phyloP scores from a whole-genome alignment of 2,888 invertebrate species.

The Melipona bicolor region DNA sequence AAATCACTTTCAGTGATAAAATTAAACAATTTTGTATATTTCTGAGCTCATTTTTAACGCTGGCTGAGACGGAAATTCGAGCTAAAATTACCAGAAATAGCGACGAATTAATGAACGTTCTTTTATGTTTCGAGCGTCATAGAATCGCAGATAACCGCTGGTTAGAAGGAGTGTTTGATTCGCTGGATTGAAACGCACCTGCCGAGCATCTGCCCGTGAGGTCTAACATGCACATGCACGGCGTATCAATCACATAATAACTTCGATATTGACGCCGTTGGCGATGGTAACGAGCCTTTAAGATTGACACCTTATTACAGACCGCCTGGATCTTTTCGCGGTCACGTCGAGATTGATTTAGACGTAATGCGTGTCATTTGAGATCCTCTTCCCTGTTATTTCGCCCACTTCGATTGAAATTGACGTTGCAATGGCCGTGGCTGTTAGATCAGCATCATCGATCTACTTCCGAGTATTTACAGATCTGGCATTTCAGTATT shows the following conservation, averaged over 20 bases:
- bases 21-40: too few relatives aligned
- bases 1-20: too few relatives aligned
- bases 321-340: constrained; percentile 32
- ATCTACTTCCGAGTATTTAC: neutral
- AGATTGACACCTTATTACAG: constrained; percentile 66
- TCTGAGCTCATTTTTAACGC: too few relatives aligned
- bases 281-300: constrained; percentile 45
- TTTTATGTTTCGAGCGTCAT: neutral
- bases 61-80: too few relatives aligned
- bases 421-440: neutral
- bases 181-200: neutral
- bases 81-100: neutral
- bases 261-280: constrained; percentile 16
- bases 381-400: constrained; percentile 24
- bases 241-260: constrained; percentile 31
- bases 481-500: neutral
- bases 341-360: constrained; percentile 60
- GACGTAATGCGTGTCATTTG: constrained; percentile 47
- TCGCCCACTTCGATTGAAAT: neutral
- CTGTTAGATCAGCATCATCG: neutral
- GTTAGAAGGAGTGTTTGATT: neutral
- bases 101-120: neutral
- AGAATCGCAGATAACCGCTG: neutral
- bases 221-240: constrained; percentile 9
- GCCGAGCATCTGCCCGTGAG: neutral